Evolutionary conservation across 2,113 vertebrate species (phyloP).

Genomic region (Tonatia bakeri): DNA sequence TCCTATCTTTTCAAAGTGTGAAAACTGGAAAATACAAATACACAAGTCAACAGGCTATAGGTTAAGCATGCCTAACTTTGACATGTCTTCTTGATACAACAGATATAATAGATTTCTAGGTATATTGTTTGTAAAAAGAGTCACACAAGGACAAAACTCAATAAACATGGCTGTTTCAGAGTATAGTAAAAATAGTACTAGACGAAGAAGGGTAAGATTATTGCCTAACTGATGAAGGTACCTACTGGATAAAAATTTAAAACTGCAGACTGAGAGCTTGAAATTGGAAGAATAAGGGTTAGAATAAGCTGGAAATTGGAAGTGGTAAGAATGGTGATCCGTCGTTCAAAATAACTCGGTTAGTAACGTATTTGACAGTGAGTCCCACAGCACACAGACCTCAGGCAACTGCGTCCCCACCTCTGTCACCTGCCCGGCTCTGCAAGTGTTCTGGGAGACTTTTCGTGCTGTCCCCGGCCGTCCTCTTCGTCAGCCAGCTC

Average conservation of each 20-base stretch:
- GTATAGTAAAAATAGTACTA: background rate
- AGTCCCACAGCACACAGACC: background rate
- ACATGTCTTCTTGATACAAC: background rate
- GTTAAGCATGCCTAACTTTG: background rate
- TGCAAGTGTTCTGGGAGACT: background rate
- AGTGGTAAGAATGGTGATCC: background rate
- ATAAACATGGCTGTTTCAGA: background rate
- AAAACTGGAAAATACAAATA: background rate
- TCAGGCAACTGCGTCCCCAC: background rate
- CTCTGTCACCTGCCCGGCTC: background rate
- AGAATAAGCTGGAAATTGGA: background rate
- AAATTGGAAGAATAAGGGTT: background rate
- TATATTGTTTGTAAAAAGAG: constrained; percentile 10
- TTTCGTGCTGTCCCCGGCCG: background rate
- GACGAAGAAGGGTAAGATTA: background rate
- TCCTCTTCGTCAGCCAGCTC: background rate
- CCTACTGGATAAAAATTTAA: background rate
- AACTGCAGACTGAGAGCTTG: background rate
- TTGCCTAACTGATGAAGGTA: background rate
- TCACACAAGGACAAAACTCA: background rate
- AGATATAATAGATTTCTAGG: constrained; percentile 2
- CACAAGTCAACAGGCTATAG: background rate
- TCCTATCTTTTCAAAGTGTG: background rate
- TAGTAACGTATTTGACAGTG: background rate
- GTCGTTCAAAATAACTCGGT: constrained; percentile 1